A percentile compares a stretch with the other conserved stretches of the same genome.
These are phyloP conservation scores for Buteo buteo DNA, from an alignment of 2,113 vertebrate species.

Conservation along the genomic window DNA sequence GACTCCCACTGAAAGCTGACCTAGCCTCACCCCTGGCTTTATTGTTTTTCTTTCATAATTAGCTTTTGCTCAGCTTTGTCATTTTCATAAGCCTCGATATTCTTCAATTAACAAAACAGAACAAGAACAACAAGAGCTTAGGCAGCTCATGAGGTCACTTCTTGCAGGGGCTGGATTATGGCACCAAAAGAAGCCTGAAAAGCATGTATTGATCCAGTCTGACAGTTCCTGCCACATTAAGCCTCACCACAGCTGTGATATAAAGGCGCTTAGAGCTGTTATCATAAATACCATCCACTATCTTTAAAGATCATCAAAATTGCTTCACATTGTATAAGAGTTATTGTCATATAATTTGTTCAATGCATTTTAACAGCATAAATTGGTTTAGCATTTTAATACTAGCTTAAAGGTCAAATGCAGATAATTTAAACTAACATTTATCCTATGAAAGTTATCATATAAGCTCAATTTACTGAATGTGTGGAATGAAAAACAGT, in stretches of 20 bases:
- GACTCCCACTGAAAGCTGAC: slow-evolving; percentile 52
- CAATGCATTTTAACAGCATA: slow-evolving; percentile 79
- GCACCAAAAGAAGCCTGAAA: slow-evolving; percentile 85
- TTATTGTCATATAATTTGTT: slow-evolving; percentile 81
- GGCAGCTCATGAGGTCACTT: slow-evolving; percentile 87
- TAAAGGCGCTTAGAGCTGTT: slow-evolving; percentile 85
- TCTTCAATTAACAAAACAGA: slow-evolving; percentile 77
- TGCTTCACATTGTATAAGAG: slow-evolving; percentile 78
- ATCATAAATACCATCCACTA: slow-evolving; percentile 85
- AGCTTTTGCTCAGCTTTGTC: slow-evolving; percentile 79
- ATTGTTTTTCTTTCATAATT: slow-evolving; percentile 78
- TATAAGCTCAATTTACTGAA: slow-evolving; percentile 69
- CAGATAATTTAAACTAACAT: slow-evolving; percentile 80
- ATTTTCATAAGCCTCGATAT: slow-evolving; percentile 76
- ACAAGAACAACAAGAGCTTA: slow-evolving; percentile 82
- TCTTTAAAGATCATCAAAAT: slow-evolving; percentile 85
- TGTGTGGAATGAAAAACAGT: slow-evolving; percentile 25
- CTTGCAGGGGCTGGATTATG: slow-evolving; percentile 85
- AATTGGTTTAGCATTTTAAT: slow-evolving; percentile 82
- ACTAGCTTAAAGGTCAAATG: slow-evolving; percentile 86
- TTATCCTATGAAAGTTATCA: slow-evolving; percentile 76
- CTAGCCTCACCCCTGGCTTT: slow-evolving; percentile 60
- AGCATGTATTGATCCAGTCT: slow-evolving; percentile 87
- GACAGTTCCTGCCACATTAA: slow-evolving; percentile 88
- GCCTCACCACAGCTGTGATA: slow-evolving; percentile 82